Base-by-base conservation (phyloP, 1,140 invertebrate species). In the Papilio helenus region DNA sequence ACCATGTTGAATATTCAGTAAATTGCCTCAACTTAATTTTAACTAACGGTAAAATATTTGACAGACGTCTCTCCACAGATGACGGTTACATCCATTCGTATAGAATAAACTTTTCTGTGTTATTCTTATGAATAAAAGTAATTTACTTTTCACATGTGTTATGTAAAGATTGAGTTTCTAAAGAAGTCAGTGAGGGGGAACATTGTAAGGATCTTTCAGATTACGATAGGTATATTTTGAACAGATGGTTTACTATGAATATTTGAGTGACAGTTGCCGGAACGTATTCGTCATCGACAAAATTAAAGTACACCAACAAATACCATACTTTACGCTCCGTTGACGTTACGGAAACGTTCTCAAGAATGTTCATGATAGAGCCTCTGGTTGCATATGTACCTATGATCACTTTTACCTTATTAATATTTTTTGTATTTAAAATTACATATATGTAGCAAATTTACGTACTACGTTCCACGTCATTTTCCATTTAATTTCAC, bases 21-120 rank as follows among this genome's bases (percentile, higher is more conserved):
- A 58, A 58, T 58, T 58, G 51, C 51, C 51, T 58, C 51, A 58
- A 58, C n/a, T 58, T n/a, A 58, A 58, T 58, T 58, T 20, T 58
- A 58, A 58, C 51, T 20, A 58, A 20, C n/a, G 51, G 51, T 58
- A 58, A 58, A 55, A 58, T 18, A 58, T 58, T 58, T 58, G 51
- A 58, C 51, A 58, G 51, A n/a, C 51, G 18, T 58, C n/a, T 18
- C 9, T 16, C 14, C 46, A 9, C n/a, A 58, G 9, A 58, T 55
- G 51, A 55, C 51, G 18, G 51, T 55, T 55, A n/a, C 18, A n/a
- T 20, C n/a, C n/a, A 58, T 58, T 23, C 51, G 51, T 58, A 58
- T 4, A 8, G 51, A 58, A 23, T 58, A 58, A 58, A 58, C n/a
- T 18, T 58, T 58, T 58, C n/a, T 55, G 18, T 20, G 20, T 58